phyloP scores from a whole-genome alignment of 2,797 vertebrate species.

The Pogoniulus pusillus region DNA sequence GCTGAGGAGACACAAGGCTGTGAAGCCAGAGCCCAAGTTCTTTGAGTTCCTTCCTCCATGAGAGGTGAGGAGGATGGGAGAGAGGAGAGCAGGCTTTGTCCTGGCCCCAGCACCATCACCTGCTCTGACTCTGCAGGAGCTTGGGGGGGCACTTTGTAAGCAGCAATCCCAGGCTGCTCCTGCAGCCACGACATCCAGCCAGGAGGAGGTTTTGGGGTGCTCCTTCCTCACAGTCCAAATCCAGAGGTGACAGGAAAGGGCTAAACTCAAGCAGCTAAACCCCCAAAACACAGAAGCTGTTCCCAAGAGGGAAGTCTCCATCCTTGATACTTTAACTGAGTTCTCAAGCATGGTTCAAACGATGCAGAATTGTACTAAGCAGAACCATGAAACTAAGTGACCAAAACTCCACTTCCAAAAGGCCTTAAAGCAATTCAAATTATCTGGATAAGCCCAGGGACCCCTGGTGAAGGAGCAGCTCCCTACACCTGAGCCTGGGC shows the following conservation, averaged over 20 bases:
- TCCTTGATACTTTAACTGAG: background rate
- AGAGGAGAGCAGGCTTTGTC: background rate
- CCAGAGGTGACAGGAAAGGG: background rate
- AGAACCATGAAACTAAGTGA: background rate
- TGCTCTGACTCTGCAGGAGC: background rate
- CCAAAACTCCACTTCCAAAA: background rate
- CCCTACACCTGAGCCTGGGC: background rate
- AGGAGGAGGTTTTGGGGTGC: background rate
- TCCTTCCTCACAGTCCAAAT: background rate
- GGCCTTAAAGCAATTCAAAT: background rate
- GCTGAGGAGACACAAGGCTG: background rate
- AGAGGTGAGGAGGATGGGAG: background rate
- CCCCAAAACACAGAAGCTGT: background rate
- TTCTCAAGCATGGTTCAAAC: background rate
- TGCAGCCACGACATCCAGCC: accelerated
- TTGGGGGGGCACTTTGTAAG: background rate
- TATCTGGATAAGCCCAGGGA: background rate
- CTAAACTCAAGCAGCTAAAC: background rate
- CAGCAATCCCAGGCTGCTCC: background rate
- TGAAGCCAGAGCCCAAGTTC: background rate
- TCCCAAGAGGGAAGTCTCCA: background rate
- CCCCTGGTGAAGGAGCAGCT: background rate
- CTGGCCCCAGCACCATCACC: background rate
- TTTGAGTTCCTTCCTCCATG: background rate
- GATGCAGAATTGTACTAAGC: background rate